phyloP scores from a whole-genome alignment of 2,888 invertebrate species.

The Rotaria socialis region DNA sequence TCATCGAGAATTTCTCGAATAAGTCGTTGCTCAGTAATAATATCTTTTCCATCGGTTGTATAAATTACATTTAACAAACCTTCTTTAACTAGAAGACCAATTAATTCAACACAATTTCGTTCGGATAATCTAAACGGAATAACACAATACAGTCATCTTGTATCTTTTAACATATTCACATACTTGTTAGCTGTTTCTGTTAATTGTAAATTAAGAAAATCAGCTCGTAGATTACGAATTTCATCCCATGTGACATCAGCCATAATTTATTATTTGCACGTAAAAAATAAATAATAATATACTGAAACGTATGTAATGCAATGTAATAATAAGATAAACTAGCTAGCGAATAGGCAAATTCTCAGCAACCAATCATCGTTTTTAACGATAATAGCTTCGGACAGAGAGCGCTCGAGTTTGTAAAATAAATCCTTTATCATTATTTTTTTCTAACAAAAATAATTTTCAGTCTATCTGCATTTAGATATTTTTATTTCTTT shows the following conservation, averaged over 20 bases:
- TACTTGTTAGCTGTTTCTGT: constrained; percentile 31
- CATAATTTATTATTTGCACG: not conserved
- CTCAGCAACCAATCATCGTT: not conserved
- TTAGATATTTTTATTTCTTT: too few species aligned
- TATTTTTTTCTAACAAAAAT: too few species aligned
- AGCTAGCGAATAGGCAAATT: not conserved
- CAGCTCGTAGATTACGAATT: constrained; percentile 27
- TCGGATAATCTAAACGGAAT: constrained; percentile 76
- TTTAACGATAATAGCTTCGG: not conserved
- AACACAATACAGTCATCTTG: not conserved
- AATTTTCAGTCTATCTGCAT: too few species aligned
- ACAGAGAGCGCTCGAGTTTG: not conserved
- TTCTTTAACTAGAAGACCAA: constrained; percentile 76
- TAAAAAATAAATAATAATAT: not conserved
- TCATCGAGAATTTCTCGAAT: constrained; percentile 84
- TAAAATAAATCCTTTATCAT: too few species aligned
- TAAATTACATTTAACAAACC: constrained; percentile 78
- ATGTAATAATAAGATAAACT: not conserved
- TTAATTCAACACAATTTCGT: constrained; percentile 90
- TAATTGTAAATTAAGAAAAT: constrained; percentile 39
- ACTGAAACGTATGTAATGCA: too few species aligned
- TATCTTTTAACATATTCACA: not conserved
- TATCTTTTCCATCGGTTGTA: constrained; percentile 93
- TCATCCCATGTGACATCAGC: constrained; percentile 12
- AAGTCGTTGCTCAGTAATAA: constrained; percentile 84